These are phyloP conservation scores for Atethmia centrago DNA, from an alignment of 2,888 invertebrate genomes.

Conservation along the genomic window DNA sequence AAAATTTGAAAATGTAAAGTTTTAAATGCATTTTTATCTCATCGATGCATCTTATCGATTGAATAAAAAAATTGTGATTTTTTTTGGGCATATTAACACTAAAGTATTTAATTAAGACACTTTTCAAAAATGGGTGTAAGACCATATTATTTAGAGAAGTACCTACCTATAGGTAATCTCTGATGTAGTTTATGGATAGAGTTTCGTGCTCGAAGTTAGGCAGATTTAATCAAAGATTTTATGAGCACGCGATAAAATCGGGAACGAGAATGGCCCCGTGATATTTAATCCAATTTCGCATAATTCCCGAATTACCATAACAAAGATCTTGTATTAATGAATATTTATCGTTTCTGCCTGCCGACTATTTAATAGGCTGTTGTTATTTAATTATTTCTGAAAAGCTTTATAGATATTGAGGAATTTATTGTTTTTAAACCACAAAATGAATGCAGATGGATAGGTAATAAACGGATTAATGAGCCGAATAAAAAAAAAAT, in stretches of 20 bases:
- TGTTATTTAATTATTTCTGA: neutral
- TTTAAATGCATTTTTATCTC: too few species aligned
- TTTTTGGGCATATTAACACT: too few species aligned
- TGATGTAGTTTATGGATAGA: constrained; percentile 1
- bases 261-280: constrained; percentile 11
- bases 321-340: constrained; percentile 8
- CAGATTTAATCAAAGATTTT: constrained; percentile 53
- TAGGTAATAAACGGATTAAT: constrained; percentile 6
- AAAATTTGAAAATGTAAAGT: too few species aligned
- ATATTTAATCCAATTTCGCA: constrained; percentile 47
- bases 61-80: too few species aligned
- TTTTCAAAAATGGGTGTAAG: too few species aligned
- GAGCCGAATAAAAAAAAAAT: neutral
- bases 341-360: constrained; percentile 10
- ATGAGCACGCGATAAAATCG: constrained; percentile 44
- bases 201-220: neutral
- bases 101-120: too few species aligned
- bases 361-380: neutral
- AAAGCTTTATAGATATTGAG: neutral
- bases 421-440: constrained; percentile 6
- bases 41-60: too few species aligned
- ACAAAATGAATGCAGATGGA: constrained; percentile 2
- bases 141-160: neutral
- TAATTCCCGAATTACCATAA: constrained; percentile 16
- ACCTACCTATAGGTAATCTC: neutral